Base-by-base conservation (phyloP, 2,113 vertebrate genomes). In the Oxygymnocypris stewartii region DNA sequence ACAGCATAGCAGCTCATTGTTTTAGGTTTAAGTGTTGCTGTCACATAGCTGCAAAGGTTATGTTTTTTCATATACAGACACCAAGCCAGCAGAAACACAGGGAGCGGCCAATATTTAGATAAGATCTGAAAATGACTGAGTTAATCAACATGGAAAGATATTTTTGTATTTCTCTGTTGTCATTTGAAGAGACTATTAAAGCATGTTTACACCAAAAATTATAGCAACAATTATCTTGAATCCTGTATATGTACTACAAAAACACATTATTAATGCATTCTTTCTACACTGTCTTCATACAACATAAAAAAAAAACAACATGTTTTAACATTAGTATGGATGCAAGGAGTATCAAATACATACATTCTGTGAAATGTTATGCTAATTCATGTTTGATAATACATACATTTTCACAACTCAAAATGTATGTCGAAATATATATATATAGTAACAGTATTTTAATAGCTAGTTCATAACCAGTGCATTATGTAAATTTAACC, bases 111-210 rank as follows among this genome's bases (percentile, higher is more conserved):
- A 91, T 71, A 86, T 89, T 82, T 1, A 14, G 92, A 93, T 93
- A 91, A 91, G 87, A 93, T 92, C 90, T 86, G 65, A 89, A 79
- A 23, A 85, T 90, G 92, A 93, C 89, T 91, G 80, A 85, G 88
- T 82, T 90, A 92, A 94, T 90, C 92, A 89, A 79, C 84, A 44
- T 28, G 89, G 65, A 88, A 63, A 92, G 89, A 88, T 92, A 42
- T 88, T 93, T 89, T 86, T 14, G 11, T 73, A 63, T 57, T 84
- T 90, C 87, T 87, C 80, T 86, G 42, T 14, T 76, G 42, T 83
- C 85, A 90, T 78, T 74, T 20, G 7, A 78, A 42, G 74, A 71
- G 65, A 69, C 59, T 6, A 88, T 86, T 69, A 87, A 85, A 75
- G 73, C n/a, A 12, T 47, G 13, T 75, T 75, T 25, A 44, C 40